Conservation (phyloP, 92 coral and sea anemone genomes). For the Umimayanthus kanabou region DNA sequence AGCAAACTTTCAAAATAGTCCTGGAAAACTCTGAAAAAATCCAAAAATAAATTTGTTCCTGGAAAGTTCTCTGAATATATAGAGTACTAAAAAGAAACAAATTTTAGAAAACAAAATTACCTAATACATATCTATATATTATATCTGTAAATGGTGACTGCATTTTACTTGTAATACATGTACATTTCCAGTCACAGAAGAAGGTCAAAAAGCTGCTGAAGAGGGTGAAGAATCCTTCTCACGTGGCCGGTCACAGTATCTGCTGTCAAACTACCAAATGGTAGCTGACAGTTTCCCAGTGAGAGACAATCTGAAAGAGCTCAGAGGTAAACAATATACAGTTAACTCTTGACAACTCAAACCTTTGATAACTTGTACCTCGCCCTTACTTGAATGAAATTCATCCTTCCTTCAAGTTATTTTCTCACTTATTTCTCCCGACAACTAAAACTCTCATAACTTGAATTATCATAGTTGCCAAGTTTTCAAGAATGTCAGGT, state of each 20-base stretch:
- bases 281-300: conserved; percentile 30
- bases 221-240: background rate
- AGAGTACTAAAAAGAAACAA: too few species aligned
- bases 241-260: conserved; percentile 4
- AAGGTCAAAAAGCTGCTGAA: background rate
- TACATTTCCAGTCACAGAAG: background rate
- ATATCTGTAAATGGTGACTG: background rate
- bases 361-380: background rate
- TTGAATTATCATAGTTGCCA: too few species aligned
- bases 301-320: background rate
- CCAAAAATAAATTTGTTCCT: too few species aligned
- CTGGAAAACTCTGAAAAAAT: too few species aligned
- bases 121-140: background rate
- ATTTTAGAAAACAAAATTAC: background rate
- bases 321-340: background rate
- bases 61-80: too few species aligned
- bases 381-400: background rate
- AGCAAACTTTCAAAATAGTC: too few species aligned
- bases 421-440: too few species aligned
- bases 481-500: too few species aligned
- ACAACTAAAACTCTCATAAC: too few species aligned
- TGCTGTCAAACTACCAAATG: conserved; percentile 22
- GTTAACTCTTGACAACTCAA: background rate
- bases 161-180: background rate
- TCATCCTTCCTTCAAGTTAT: background rate